Evolutionary conservation across 37 sponge, comb jelly and placozoan species (phyloP).

Genomic region (Oopsacas minuta): DNA sequence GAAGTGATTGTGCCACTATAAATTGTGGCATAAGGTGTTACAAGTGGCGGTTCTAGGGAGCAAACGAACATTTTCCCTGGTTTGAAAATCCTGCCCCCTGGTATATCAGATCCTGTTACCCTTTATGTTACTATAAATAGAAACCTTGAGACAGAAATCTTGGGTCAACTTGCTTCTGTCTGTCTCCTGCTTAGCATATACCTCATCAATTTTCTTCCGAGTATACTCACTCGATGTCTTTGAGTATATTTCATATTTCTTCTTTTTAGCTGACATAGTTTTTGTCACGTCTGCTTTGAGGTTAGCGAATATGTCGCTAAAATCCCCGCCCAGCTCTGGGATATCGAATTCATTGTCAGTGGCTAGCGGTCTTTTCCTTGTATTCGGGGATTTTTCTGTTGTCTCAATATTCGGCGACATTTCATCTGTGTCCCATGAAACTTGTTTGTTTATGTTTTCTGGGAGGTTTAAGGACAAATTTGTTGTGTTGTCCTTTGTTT

Average conservation of each 20-base stretch:
- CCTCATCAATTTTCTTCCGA: neutral
- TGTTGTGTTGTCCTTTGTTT: neutral
- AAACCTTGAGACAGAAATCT: neutral
- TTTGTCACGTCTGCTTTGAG: conserved; percentile 3
- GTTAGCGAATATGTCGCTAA: neutral
- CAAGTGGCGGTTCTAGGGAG: too few species aligned
- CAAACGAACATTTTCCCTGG: too few species aligned
- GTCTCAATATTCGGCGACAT: neutral
- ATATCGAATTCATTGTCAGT: neutral
- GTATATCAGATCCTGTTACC: too few species aligned
- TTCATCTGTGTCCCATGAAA: conserved; percentile 11
- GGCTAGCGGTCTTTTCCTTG: neutral
- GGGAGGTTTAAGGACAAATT: neutral
- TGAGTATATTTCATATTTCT: neutral
- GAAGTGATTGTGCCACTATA: too few species aligned
- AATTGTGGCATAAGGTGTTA: too few species aligned
- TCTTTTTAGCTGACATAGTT: conserved; percentile 12
- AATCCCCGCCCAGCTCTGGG: neutral
- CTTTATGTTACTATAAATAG: neutral
- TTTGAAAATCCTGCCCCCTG: too few species aligned
- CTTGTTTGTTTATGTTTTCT: neutral
- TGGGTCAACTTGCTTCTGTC: neutral
- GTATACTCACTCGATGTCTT: neutral
- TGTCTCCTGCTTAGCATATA: neutral
- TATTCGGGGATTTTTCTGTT: neutral